Evolutionary conservation across 2,888 invertebrate species (phyloP), one percentile per base, ranked within the genome.

Genomic region (Hololepta plana): DNA sequence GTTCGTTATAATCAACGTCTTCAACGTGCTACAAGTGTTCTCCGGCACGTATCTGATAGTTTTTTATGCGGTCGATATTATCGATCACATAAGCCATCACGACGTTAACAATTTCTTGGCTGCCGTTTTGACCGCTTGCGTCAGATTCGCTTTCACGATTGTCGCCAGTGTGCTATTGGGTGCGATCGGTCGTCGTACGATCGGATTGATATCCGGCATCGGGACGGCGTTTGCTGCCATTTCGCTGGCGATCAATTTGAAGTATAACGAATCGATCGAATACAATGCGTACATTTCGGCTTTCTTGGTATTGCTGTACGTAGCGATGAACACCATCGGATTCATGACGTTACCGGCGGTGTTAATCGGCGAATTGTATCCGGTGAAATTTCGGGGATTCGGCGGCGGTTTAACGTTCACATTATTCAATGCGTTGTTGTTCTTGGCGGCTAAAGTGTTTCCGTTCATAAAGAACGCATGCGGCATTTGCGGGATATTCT

Each of bases 1-100:
- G 0, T 57, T 80, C 28, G 49, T 72, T 6, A 71, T 80, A 23
- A 72, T 79, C 40, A 72, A 74, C 41, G 56, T 68, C 1, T 79
- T 80, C 53, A 73, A 74, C 45, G 50, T 73, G 37, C 59, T 79
- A 33, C 77, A 79, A 48, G 70, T 75, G 36, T 53, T 73, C 20
- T 73, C 76, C 3, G 80, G 80, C 24, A 77, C 77, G 10, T 80
- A 74, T 43, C 60, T 80, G 8, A 67, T 80, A 29, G 73, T 80
- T 28, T 80, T 79, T 53, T 80, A 80, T 44, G 79, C 77, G 1
- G 73, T 77, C 1, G 73, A 77, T 39, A 72, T 80, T 29, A 60
- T 79, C 5, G 53, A 61, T 4, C 66, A 69, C 29, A 49, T 60
- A 27, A 55, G 64, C 29, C 64, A 63, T 3, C 38, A 43, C 27